Base-by-base conservation (phyloP, 1,140 invertebrate species). In the Hycleus cichorii region DNA sequence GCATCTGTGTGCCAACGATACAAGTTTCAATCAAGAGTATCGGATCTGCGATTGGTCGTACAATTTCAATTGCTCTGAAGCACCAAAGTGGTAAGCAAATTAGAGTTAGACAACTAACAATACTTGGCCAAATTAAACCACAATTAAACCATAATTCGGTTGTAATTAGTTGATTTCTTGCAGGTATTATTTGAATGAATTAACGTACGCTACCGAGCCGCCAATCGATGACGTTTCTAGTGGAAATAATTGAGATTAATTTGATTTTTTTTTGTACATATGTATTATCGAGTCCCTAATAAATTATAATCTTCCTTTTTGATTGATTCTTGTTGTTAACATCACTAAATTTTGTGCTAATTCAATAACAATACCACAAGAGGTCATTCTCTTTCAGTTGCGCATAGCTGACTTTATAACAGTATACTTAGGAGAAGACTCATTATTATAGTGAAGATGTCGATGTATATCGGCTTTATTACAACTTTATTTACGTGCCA, bases 11-110 rank as follows among this genome's bases (percentile, higher is more conserved):
- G 80, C 79, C 56, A 81, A 81, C 58, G 79, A 80, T 53, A 83
- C 81, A 7, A 77, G 76, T 47, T 83, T 83, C 72, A 82, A 83
- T 72, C 81, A 83, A 67, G 75, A 82, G 65, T 82, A 76, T 72
- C 72, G 81, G 61, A 77, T 83, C 60, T 83, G 81, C 68, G 81
- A 83, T 70, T 83, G 81, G 81, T 75, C 77, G 44, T 79, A 80
- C 65, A 82, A 82, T 67, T 78, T 82, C 63, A 76, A 83, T 60
- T 83, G 81, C 64, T 74, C 72, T 39, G 75, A 80, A 52, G 77
- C 81, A 26, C 73, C 78, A 10, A 70, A 76, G 43, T 79, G 76
- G 76, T 78, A 64, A 72, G 68, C 18, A 18, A 18, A 18, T 18
- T 18, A 1, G 18, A 18, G 18, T 18, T 18, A 18, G 18, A 18